phyloP scores from a whole-genome alignment of 2,888 invertebrate genomes.

The Nowickia ferox region DNA sequence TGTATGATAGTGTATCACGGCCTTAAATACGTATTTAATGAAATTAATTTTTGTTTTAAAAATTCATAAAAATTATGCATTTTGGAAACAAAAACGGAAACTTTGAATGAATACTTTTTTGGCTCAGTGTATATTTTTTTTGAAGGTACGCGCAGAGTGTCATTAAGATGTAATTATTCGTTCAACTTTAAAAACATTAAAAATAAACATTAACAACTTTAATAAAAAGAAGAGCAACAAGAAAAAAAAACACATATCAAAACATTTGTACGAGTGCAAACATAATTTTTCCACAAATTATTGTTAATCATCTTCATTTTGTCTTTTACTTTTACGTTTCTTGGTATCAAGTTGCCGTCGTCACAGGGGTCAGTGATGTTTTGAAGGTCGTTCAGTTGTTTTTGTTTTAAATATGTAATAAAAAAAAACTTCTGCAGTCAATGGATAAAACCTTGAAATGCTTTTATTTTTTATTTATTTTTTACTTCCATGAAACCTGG shows the following conservation, averaged over 20 bases:
- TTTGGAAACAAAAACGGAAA: too few species aligned
- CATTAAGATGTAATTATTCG: too few species aligned
- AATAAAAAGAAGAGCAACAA: background rate
- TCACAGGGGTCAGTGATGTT: conserved; percentile 62
- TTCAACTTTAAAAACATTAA: too few species aligned
- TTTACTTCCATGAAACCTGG: conserved; percentile 29
- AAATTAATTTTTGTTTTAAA: too few species aligned
- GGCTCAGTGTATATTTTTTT: background rate
- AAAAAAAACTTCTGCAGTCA: conserved; percentile 15
- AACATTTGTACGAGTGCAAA: background rate
- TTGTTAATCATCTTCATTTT: conserved; percentile 50
- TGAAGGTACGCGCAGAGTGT: too few species aligned
- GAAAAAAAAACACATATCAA: conserved; percentile 2
- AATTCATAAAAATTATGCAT: too few species aligned
- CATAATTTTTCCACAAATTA: conserved; percentile 8
- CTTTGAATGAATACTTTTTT: too few species aligned
- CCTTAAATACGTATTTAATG: too few species aligned
- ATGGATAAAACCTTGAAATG: conserved; percentile 56
- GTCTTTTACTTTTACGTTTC: conserved; percentile 36
- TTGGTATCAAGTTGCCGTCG: conserved; percentile 23
- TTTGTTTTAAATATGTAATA: background rate
- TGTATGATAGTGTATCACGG: too few species aligned
- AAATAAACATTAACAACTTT: too few species aligned
- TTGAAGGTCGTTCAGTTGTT: conserved; percentile 55
- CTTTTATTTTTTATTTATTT: conserved; percentile 1